Evolutionary conservation across 2,888 invertebrate species (phyloP).

Genomic region (Falcaria lacertinaria): DNA sequence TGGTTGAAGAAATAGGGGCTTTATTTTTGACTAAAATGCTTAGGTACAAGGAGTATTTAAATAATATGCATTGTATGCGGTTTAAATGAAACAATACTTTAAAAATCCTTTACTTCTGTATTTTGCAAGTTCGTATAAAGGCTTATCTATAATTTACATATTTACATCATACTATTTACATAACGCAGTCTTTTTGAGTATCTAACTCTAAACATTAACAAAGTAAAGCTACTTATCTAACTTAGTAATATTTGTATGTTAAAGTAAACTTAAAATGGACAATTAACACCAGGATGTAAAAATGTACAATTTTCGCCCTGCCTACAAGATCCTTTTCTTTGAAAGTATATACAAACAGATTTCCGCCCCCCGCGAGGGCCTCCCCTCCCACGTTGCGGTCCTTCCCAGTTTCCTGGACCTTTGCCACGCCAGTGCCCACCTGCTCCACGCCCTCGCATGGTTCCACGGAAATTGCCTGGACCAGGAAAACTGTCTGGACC

Average conservation of each 20-base stretch:
- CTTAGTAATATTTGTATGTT: background rate
- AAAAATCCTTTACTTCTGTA: background rate
- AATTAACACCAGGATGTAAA: conserved; percentile 86
- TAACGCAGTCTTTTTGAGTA: conserved; percentile 48
- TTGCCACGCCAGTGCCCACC: conserved; percentile 76
- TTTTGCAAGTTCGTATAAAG: background rate
- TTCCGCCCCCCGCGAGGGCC: conserved; percentile 75
- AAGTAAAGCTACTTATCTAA: background rate
- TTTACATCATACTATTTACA: conserved; percentile 44
- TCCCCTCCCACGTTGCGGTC: conserved; percentile 67
- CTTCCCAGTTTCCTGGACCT: conserved; percentile 67
- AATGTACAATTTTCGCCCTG: conserved; percentile 91
- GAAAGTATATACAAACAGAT: conserved; percentile 87
- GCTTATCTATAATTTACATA: conserved; percentile 12
- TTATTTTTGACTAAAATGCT: no score
- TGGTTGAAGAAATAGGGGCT: no score
- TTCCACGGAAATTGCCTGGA: conserved; percentile 73
- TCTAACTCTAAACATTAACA: conserved; percentile 22
- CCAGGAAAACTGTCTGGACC: conserved; percentile 57
- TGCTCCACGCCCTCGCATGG: conserved; percentile 76
- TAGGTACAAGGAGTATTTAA: no score
- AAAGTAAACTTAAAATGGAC: conserved; percentile 58
- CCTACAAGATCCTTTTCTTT: conserved; percentile 89
- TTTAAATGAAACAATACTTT: background rate
- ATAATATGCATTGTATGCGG: no score